These are phyloP conservation scores for Butorides virescens DNA, from an alignment of 2,113 vertebrate genomes.

Conservation along the genomic window DNA sequence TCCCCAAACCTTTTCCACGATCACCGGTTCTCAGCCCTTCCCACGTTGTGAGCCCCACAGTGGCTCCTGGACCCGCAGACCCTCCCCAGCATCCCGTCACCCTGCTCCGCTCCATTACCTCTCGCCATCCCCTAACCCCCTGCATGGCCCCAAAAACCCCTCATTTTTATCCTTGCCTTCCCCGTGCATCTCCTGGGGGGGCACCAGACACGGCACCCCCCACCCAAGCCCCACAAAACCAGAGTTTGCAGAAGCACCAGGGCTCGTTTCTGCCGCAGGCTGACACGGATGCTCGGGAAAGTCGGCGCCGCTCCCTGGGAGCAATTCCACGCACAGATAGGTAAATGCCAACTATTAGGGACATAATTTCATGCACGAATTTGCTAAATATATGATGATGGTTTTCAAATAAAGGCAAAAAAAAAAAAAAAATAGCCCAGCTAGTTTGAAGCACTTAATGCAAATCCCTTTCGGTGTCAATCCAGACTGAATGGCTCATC, in stretches of 20 bases:
- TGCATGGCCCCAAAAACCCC: accelerated
- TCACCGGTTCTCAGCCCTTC: accelerated
- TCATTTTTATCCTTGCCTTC: not conserved
- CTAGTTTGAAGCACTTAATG: not conserved
- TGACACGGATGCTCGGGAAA: not conserved
- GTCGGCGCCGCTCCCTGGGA: accelerated
- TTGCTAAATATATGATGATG: not conserved
- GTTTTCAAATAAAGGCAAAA: not conserved
- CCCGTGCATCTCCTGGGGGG: accelerated
- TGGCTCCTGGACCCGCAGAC: not conserved
- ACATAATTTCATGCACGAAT: not conserved
- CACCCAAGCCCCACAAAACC: accelerated
- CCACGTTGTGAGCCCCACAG: accelerated
- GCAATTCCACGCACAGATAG: accelerated
- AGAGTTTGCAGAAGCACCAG: not conserved
- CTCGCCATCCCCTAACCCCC: not conserved
- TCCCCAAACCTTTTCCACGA: not conserved
- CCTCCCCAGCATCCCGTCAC: not conserved
- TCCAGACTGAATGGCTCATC: not conserved
- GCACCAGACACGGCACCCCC: too few species aligned
- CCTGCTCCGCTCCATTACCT: not conserved
- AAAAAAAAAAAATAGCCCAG: not conserved
- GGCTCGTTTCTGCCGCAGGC: not conserved
- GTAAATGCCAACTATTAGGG: not conserved
- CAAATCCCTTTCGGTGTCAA: conserved; percentile 34